Evolutionary conservation across 2,888 invertebrate species (phyloP).

Genomic region (Drosophila melanosoma): DNA sequence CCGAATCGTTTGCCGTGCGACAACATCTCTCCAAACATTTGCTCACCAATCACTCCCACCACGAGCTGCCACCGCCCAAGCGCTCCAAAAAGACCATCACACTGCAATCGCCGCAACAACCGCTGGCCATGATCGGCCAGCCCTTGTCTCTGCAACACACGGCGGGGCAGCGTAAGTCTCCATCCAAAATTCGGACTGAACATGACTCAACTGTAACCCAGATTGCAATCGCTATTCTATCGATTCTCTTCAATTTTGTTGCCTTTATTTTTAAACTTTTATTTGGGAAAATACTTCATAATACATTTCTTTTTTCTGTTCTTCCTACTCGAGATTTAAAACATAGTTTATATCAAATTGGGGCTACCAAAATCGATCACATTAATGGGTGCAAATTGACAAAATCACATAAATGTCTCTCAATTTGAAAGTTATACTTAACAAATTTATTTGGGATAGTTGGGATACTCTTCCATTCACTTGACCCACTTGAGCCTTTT

Average conservation of each 20-base stretch:
- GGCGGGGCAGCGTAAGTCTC: constrained; percentile 83
- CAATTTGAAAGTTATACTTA: background rate
- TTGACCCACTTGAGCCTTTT: background rate
- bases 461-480: background rate
- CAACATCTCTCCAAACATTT: constrained; percentile 85
- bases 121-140: constrained; percentile 84
- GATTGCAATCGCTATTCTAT: background rate
- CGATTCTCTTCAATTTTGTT: background rate
- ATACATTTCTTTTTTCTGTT: background rate
- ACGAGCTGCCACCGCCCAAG: constrained; percentile 84
- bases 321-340: background rate
- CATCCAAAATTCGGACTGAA: background rate
- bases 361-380: background rate
- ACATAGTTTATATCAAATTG: background rate
- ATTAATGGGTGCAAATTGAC: background rate
- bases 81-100: constrained; percentile 83
- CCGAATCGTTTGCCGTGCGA: constrained; percentile 85
- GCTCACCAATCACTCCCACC: constrained; percentile 85
- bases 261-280: background rate
- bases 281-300: background rate
- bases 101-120: constrained; percentile 82
- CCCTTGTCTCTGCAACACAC: constrained; percentile 84
- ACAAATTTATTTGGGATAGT: background rate
- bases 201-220: background rate
- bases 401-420: background rate